Evolutionary conservation across 2,113 vertebrate species (phyloP).

Genomic region (Sakesphorus luctuosus): DNA sequence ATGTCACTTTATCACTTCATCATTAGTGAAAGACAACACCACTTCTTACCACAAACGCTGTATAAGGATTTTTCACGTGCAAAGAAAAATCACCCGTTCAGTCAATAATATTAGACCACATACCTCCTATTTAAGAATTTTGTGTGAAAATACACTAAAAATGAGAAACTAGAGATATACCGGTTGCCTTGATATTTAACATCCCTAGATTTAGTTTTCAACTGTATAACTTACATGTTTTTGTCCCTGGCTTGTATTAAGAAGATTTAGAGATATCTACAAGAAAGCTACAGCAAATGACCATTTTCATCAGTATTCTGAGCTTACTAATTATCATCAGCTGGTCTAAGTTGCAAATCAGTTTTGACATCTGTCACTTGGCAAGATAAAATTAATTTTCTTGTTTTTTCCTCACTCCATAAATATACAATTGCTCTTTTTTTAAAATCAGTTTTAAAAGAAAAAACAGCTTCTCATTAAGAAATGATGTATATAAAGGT

Average conservation of each 20-base stretch:
- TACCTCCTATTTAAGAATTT: not conserved
- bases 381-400: not conserved
- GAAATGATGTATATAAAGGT: not conserved
- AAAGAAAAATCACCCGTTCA: not conserved
- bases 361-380: not conserved
- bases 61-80: not conserved
- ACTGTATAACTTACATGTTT: not conserved
- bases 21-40: not conserved
- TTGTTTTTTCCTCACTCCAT: not conserved
- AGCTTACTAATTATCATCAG: not conserved
- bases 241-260: not conserved
- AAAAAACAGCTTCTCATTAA: not conserved
- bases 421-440: not conserved
- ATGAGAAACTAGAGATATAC: not conserved
- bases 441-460: not conserved
- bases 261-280: not conserved
- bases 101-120: not conserved
- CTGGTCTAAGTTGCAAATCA: not conserved
- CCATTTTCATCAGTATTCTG: not conserved
- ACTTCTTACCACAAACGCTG: not conserved
- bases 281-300: not conserved
- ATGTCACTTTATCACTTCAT: not conserved
- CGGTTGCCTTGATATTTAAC: not conserved
- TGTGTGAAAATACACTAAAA: not conserved
- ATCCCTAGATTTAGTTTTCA: not conserved